Evolutionary conservation across 2,888 invertebrate genomes (phyloP), one percentile per base, ranked within the genome.

Genomic region (Trilocha varians): DNA sequence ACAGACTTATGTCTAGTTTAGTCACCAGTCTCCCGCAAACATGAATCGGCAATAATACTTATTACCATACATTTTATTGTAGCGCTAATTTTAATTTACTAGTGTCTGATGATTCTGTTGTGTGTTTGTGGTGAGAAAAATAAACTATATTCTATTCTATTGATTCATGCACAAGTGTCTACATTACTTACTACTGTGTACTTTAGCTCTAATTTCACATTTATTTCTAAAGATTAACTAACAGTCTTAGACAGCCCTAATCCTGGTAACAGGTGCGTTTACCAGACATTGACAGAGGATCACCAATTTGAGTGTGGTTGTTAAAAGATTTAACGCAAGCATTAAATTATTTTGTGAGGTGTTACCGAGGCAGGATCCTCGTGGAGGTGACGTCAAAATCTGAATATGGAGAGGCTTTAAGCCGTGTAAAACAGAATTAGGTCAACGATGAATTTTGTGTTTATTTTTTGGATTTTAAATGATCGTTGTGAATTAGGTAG

Each of bases 241-340:
- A 18, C 6, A 1, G 1, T 3, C 25, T 25, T 25, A 25, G 25
- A 25, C 25, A 25, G 4, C 56, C 49, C 41, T 52, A 45, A 54
- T 46, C 53, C 54, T 49, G 53, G 57, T 50, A 53, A 47, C 63
- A 62, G 62, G 61, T 62, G 64, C 46, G 52, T 49, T 41, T 40
- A 41, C 37, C 40, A 48, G 55, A 52, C 55, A 47, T 52, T 61
- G 59, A 60, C 58, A 53, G 55, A 52, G 52, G 58, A 58, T 59
- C 57, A 59, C 50, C 36, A 33, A 39, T 41, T 41, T 38, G 18
- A 36, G 34, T 38, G 44, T 38, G 36, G 41, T 33, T 42, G 42
- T 42, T 42, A 38, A 35, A 38, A 42, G 42, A 42, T 42, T 42
- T 42, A 38, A 38, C 35, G 38, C 25, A 11, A 25, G 11, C 35